Evolutionary conservation across 2,888 invertebrate genomes (phyloP).

Genomic region (Chalcis sispes): DNA sequence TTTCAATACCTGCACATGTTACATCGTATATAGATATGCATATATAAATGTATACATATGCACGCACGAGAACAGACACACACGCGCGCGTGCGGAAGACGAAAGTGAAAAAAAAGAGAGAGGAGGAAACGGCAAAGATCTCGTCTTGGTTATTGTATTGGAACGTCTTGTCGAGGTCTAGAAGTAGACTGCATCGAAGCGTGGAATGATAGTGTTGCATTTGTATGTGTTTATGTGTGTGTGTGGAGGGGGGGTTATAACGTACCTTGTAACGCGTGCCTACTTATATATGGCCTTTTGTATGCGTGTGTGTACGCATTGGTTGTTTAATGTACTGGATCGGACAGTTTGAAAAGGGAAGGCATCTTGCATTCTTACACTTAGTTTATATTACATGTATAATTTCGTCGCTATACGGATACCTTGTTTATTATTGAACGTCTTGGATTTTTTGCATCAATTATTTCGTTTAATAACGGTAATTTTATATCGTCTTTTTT

Average conservation of each 20-base stretch:
- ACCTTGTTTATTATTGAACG: not conserved
- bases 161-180: too few species aligned
- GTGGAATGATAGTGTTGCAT: not conserved
- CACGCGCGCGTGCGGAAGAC: not conserved
- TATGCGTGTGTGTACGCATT: too few species aligned
- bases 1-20: constrained; percentile 34
- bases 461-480: not conserved
- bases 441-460: not conserved
- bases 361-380: not conserved
- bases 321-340: constrained; percentile 30
- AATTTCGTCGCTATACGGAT: not conserved
- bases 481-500: not conserved
- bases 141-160: not conserved
- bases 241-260: constrained; percentile 3
- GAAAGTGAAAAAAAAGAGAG: constrained; percentile 10
- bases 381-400: not conserved
- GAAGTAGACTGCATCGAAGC: constrained; percentile 1
- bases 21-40: too few species aligned
- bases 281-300: too few species aligned
- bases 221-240: not conserved
- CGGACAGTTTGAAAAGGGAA: constrained; percentile 12
- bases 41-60: too few species aligned
- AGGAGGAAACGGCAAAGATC: constrained; percentile 23
- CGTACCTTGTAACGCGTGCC: too few species aligned
- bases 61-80: too few species aligned